These are phyloP conservation scores for Steatocranus sp. DNA, from an alignment of 2,797 vertebrate species.

Conservation along the genomic window DNA sequence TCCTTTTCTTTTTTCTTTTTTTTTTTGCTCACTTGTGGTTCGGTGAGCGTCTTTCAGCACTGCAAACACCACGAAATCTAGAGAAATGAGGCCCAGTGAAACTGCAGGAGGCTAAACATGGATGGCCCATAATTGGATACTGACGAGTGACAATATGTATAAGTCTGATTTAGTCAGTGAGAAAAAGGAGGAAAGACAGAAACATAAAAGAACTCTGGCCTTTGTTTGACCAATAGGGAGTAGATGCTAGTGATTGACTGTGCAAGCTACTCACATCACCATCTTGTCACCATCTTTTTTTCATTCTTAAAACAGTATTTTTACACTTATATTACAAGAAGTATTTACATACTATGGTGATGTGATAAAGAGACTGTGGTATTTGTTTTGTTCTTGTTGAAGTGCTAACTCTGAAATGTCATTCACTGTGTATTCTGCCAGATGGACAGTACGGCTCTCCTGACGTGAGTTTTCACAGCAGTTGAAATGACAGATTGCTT, in stretches of 20 bases:
- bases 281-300: background rate
- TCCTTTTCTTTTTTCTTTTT: background rate
- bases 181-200: constrained; percentile 4
- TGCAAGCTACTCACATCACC: background rate
- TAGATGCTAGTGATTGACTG: background rate
- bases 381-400: constrained; percentile 40
- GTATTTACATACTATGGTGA: background rate
- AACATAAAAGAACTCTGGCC: background rate
- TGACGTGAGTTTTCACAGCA: constrained; percentile 24
- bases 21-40: background rate
- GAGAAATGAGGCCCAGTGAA: constrained; percentile 49
- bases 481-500: constrained; percentile 39
- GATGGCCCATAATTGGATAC: constrained; percentile 39
- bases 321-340: background rate
- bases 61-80: constrained; percentile 39
- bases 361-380: constrained; percentile 11
- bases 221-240: background rate
- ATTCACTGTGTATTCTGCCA: constrained; percentile 12
- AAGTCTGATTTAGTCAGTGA: constrained; percentile 23
- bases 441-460: constrained; percentile 20
- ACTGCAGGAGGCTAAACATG: constrained; percentile 43
- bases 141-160: constrained; percentile 52
- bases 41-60: constrained; percentile 31
- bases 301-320: background rate
- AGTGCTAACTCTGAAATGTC: constrained; percentile 20